Evolutionary conservation across 2,113 vertebrate species (phyloP).

Genomic region (Ovis canadensis): DNA sequence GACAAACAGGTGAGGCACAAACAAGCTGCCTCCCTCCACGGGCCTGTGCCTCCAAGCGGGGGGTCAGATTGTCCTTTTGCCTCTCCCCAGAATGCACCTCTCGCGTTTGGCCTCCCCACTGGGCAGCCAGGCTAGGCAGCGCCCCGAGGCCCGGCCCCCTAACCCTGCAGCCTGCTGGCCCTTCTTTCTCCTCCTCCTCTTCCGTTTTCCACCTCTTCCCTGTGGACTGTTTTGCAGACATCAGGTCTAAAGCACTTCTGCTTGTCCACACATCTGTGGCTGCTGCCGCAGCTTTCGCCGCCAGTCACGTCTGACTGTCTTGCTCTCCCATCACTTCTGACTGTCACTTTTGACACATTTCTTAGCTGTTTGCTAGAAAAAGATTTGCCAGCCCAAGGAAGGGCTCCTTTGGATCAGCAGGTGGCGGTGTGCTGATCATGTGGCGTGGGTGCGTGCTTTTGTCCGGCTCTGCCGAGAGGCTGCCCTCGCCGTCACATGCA

Average conservation of each 20-base stretch:
- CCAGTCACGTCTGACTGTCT: neutral
- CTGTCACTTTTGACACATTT: neutral
- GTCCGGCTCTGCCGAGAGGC: neutral
- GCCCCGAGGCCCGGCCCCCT: neutral
- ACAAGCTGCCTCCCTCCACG: rapidly evolving
- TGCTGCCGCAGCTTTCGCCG: neutral
- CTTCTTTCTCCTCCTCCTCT: neutral
- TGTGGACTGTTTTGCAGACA: neutral
- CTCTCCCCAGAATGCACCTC: neutral
- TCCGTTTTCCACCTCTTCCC: neutral
- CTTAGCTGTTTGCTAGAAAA: neutral
- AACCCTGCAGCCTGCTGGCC: neutral
- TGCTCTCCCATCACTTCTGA: neutral
- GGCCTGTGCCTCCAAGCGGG: neutral
- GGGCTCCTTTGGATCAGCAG: neutral
- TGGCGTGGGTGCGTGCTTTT: neutral
- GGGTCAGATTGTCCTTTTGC: neutral
- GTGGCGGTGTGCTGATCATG: no score
- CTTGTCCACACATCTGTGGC: neutral
- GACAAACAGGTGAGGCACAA: rapidly evolving
- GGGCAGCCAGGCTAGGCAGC: rapidly evolving
- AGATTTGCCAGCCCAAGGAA: neutral
- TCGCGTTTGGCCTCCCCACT: neutral
- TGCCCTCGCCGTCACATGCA: neutral
- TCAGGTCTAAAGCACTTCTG: neutral